These are phyloP conservation scores for Thereva nobilitata DNA, from an alignment of 2,888 invertebrate genomes.

Conservation along the genomic window DNA sequence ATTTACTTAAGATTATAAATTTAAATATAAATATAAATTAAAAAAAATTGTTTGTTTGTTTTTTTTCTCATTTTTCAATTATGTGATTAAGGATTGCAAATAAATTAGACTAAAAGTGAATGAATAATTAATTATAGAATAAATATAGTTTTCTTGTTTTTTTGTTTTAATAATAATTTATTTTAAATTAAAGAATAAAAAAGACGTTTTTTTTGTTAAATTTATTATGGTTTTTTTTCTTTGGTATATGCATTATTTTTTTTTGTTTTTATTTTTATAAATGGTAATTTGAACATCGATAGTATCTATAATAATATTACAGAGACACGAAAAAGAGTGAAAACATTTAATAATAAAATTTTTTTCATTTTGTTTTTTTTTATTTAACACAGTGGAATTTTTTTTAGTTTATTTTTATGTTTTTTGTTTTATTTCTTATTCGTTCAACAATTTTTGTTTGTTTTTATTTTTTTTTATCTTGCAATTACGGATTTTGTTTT, in stretches of 20 bases:
- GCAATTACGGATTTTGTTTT: conserved; percentile 8
- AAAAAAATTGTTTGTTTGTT: not conserved
- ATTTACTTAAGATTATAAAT: conserved; percentile 21
- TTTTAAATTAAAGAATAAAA: no score
- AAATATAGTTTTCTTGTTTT: conserved; percentile 22
- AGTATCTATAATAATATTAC: conserved; percentile 30
- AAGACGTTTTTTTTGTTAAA: no score
- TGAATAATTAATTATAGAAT: conserved; percentile 22
- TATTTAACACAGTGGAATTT: conserved; percentile 34
- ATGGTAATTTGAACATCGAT: conserved; percentile 35
- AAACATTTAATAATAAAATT: conserved; percentile 34
- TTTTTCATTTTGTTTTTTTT: conserved; percentile 13
- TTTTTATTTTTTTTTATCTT: conserved; percentile 8
- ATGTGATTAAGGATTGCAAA: not conserved
- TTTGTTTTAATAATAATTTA: not conserved
- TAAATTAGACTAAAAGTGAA: conserved; percentile 27
- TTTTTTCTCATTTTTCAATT: no score
- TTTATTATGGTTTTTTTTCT: not conserved
- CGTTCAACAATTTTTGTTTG: conserved; percentile 20
- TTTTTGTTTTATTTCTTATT: conserved; percentile 4
- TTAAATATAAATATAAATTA: conserved; percentile 1
- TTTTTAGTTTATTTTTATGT: conserved; percentile 12
- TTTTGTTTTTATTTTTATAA: conserved; percentile 14
- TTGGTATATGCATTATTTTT: conserved; percentile 13
- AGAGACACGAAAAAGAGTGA: conserved; percentile 33